Evolutionary conservation across 2,797 vertebrate species (phyloP).

Genomic region (Semotilus atromaculatus): DNA sequence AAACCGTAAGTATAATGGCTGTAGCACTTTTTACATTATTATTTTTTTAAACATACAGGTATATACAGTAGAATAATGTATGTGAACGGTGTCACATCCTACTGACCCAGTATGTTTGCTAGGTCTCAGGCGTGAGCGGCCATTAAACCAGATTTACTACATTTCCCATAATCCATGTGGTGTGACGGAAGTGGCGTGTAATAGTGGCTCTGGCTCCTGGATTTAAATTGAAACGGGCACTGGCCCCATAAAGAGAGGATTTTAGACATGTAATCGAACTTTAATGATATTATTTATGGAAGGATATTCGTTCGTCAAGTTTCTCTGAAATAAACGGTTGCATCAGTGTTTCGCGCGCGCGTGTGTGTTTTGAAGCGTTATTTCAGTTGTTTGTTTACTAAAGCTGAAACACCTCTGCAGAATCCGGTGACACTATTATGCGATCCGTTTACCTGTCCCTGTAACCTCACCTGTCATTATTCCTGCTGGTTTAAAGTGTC

Average conservation of each 20-base stretch:
- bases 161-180: conserved; percentile 9
- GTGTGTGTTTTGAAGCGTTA: background rate
- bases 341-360: background rate
- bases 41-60: background rate
- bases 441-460: background rate
- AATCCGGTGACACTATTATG: background rate
- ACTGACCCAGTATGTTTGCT: background rate
- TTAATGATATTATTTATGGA: background rate
- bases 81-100: background rate
- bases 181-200: conserved; percentile 10
- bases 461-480: background rate
- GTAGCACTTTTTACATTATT: background rate
- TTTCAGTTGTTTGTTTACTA: background rate
- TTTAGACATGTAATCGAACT: background rate
- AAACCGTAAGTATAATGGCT: background rate
- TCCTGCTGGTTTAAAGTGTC: background rate
- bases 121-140: background rate
- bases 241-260: background rate
- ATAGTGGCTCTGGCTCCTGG: conserved; percentile 21
- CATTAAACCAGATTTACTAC: background rate
- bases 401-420: background rate
- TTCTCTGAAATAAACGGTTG: background rate
- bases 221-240: conserved; percentile 29
- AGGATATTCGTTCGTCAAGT: background rate
- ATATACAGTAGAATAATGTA: background rate